phyloP scores from a whole-genome alignment of 2,113 vertebrate species.

The Antigone vipio region DNA sequence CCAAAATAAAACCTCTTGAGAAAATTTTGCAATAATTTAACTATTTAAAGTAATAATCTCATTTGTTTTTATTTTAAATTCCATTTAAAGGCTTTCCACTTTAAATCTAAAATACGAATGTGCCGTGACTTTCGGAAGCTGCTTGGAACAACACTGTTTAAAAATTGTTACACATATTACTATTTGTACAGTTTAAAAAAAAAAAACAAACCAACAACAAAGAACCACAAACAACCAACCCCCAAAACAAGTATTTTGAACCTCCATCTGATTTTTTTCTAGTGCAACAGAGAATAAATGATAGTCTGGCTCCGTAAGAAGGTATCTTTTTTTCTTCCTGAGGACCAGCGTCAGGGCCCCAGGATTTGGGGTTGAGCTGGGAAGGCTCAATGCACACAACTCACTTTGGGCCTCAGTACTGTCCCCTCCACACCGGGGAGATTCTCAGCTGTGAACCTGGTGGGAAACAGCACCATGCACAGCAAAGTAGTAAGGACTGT shows the following conservation, averaged over 20 bases:
- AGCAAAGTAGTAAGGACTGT: neutral
- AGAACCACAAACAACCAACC: neutral
- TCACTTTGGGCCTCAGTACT: neutral
- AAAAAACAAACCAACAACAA: too few species aligned
- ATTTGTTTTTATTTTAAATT: neutral
- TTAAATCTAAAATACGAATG: neutral
- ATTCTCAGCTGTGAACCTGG: accelerated
- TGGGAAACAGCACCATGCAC: neutral
- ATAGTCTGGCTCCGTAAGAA: neutral
- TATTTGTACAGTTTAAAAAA: neutral
- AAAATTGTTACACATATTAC: neutral
- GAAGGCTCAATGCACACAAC: neutral
- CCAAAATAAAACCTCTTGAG: neutral
- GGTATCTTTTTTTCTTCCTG: neutral
- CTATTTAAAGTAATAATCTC: neutral
- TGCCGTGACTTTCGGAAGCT: neutral
- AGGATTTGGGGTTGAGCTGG: neutral
- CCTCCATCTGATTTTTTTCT: neutral
- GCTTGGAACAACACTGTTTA: neutral
- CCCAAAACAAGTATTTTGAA: neutral
- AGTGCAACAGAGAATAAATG: neutral
- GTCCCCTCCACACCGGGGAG: neutral
- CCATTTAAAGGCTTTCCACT: neutral
- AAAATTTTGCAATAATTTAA: neutral
- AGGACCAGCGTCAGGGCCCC: neutral